phyloP scores from a whole-genome alignment of 1,140 invertebrate genomes.

The Penaeus vannamei region DNA sequence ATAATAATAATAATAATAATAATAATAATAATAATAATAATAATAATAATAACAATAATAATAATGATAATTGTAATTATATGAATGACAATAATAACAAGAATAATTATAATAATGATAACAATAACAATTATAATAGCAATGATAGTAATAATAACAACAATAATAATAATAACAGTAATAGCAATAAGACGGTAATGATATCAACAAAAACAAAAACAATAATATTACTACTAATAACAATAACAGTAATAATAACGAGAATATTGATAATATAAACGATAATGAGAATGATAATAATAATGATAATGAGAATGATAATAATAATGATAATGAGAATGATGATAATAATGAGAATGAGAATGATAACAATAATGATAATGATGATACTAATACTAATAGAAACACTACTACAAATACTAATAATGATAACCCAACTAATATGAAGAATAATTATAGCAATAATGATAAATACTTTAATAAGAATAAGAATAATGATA shows the following conservation, averaged over 20 bases:
- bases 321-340: slow-evolving; percentile 7
- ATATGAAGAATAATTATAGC: neutral
- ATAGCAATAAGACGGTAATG: neutral
- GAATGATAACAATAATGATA: neutral
- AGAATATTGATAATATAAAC: too few species aligned
- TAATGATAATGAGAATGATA: slow-evolving; percentile 5
- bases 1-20: too few species aligned
- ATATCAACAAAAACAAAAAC: neutral
- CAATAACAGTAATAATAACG: too few species aligned
- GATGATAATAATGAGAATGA: neutral
- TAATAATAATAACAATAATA: too few species aligned
- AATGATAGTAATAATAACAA: neutral
- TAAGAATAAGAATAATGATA: neutral
- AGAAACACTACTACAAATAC: neutral
- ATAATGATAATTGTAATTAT: too few species aligned
- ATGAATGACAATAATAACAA: too few species aligned
- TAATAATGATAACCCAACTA: neutral
- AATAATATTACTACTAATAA: too few species aligned
- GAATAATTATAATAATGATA: neutral
- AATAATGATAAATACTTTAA: neutral
- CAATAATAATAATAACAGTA: slow-evolving; percentile 7
- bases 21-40: too few species aligned
- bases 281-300: neutral
- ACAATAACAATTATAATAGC: neutral
- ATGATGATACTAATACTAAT: neutral